A percentile compares a stretch with the other conserved stretches of the same genome.
These are phyloP conservation scores for Anthrax anthrax DNA, from an alignment of 2,888 invertebrate species.

Conservation along the genomic window DNA sequence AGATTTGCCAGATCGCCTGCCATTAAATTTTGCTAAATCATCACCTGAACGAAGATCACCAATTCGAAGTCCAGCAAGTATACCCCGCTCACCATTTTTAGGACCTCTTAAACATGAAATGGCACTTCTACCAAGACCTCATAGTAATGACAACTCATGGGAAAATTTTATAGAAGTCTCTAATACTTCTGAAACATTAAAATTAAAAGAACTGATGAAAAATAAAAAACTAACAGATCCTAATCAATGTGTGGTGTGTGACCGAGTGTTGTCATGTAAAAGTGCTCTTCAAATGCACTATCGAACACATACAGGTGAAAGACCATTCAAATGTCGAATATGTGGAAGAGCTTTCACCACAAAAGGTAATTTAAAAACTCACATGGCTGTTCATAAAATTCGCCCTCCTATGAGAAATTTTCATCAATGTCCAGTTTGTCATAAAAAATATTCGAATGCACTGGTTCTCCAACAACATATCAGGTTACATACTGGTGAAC, in stretches of 20 bases:
- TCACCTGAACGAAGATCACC: conserved; percentile 32
- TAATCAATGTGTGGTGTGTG: conserved; percentile 97
- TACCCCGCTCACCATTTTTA: conserved; percentile 30
- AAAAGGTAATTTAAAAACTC: conserved; percentile 97
- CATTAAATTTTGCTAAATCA: conserved; percentile 24
- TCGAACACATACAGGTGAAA: conserved; percentile 39
- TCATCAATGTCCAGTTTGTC: conserved; percentile 95
- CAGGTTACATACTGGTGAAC: conserved; percentile 81
- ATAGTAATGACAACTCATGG: conserved; percentile 92
- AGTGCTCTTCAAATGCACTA: conserved; percentile 98
- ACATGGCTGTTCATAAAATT: conserved; percentile 97
- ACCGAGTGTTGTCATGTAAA: conserved; percentile 90
- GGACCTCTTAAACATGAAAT: conserved; percentile 34
- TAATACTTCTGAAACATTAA: conserved; percentile 81
- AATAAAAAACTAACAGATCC: conserved; percentile 94
- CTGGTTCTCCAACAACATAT: conserved; percentile 92
- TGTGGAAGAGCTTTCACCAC: conserved; percentile 97
- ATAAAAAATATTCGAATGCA: conserved; percentile 92
- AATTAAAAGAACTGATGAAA: conserved; percentile 92
- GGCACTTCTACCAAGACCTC: conserved; percentile 54
- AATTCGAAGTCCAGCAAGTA: conserved; percentile 30
- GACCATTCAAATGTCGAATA: conserved; percentile 90
- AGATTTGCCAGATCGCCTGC: conserved; percentile 17
- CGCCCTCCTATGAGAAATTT: conserved; percentile 85
- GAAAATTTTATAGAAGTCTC: conserved; percentile 89